Evolutionary conservation across 2,888 invertebrate species (phyloP).

Genomic region (Plusia festucae): DNA sequence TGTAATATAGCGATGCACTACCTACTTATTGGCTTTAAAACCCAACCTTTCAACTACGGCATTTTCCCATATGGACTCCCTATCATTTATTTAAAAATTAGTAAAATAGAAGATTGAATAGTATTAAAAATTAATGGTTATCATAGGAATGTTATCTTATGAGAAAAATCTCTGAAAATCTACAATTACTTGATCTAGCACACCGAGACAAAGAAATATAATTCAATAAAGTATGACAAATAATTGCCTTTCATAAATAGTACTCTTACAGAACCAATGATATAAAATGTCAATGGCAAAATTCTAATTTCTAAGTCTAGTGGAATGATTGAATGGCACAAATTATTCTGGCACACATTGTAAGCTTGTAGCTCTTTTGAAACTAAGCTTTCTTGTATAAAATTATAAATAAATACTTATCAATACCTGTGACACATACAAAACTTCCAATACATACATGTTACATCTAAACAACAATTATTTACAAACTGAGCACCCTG

Average conservation of each 20-base stretch:
- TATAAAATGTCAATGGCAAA: slow-evolving; percentile 23
- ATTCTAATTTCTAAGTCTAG: slow-evolving; percentile 17
- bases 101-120: background rate
- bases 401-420: slow-evolving; percentile 38
- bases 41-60: slow-evolving; percentile 15
- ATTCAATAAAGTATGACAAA: too few relatives aligned
- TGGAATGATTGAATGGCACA: slow-evolving; percentile 31
- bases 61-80: slow-evolving; percentile 11
- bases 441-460: slow-evolving; percentile 24
- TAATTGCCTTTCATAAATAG: background rate
- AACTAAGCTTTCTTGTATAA: slow-evolving; percentile 30
- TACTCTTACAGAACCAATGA: background rate
- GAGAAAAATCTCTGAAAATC: background rate
- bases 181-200: background rate
- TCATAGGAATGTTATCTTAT: slow-evolving; percentile 5
- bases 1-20: slow-evolving; percentile 27
- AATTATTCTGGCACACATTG: slow-evolving; percentile 32
- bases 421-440: slow-evolving; percentile 29
- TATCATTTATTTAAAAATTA: background rate
- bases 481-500: slow-evolving; percentile 55
- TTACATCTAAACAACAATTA: slow-evolving; percentile 48
- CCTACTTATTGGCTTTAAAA: slow-evolving; percentile 26
- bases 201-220: background rate
- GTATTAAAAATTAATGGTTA: background rate
- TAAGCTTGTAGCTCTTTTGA: slow-evolving; percentile 31